Conservation (phyloP, 2,797 vertebrate species). For the Danionella dracula region DNA sequence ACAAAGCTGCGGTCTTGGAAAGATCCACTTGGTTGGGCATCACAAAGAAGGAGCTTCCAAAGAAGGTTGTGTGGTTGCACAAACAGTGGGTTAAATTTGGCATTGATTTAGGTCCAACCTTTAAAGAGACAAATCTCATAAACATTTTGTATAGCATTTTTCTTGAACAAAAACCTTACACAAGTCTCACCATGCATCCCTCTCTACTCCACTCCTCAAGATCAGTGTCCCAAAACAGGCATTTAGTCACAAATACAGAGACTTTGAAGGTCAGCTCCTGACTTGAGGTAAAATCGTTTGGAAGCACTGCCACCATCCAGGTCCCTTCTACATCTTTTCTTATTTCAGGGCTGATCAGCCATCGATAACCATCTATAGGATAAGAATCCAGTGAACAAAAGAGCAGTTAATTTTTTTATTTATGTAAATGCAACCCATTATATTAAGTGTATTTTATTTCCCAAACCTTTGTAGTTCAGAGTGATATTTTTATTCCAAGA, state of each 20-base stretch:
- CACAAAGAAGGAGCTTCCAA: constrained; percentile 74
- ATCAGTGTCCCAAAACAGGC: constrained; percentile 61
- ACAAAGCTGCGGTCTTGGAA: constrained; percentile 61
- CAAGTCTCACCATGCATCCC: constrained; percentile 62
- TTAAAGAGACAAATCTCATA: constrained; percentile 11
- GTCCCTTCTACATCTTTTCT: constrained; percentile 37
- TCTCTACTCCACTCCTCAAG: constrained; percentile 51
- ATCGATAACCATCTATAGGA: constrained; percentile 57
- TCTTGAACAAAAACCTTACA: background rate
- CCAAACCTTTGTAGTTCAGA: constrained; percentile 54
- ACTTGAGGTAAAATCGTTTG: constrained; percentile 43
- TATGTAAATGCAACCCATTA: too few species aligned
- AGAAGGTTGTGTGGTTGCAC: constrained; percentile 79
- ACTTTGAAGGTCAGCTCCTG: constrained; percentile 42
- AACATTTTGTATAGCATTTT: background rate
- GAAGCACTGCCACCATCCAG: constrained; percentile 55
- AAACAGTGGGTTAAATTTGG: constrained; percentile 67
- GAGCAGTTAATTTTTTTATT: too few species aligned
- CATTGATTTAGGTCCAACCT: constrained; percentile 64
- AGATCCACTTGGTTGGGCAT: constrained; percentile 74
- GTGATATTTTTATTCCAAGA: constrained; percentile 20
- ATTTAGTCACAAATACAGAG: constrained; percentile 55
- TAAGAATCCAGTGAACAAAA: too few species aligned
- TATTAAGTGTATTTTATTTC: background rate
- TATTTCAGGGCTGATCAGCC: constrained; percentile 70